Percentiles rank a stretch among this genome's conserved stretches.
Evolutionary conservation across 2,797 vertebrate species (phyloP).

Genomic region (Periophthalmus magnuspinnatus): DNA sequence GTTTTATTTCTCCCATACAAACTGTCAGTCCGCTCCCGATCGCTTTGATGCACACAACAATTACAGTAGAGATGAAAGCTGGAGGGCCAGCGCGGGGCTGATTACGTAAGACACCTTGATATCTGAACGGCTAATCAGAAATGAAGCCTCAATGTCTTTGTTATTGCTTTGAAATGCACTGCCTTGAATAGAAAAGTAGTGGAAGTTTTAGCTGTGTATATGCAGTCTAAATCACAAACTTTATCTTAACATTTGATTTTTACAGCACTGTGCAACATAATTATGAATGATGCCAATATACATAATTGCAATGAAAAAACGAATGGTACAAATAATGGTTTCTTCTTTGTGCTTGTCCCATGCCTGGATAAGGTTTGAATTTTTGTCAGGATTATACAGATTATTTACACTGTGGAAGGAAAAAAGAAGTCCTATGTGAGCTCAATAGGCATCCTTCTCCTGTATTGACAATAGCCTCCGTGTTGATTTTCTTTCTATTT

Average conservation of each 20-base stretch:
- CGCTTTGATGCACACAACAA: constrained; percentile 71
- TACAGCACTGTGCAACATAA: background rate
- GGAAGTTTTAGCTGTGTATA: constrained; percentile 14
- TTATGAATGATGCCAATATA: background rate
- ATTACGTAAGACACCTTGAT: constrained; percentile 63
- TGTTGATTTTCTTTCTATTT: constrained; percentile 7
- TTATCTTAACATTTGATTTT: background rate
- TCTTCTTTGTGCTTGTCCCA: background rate
- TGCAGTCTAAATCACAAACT: background rate
- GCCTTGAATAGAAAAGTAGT: constrained; percentile 20
- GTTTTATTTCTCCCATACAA: constrained; percentile 69
- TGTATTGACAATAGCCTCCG: background rate
- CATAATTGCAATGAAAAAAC: too few relatives aligned
- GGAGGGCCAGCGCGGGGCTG: constrained; percentile 39
- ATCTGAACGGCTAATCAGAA: constrained; percentile 55
- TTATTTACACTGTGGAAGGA: background rate
- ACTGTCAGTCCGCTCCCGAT: constrained; percentile 62
- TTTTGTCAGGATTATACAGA: background rate
- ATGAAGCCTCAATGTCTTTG: constrained; percentile 47
- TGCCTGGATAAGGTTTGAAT: background rate
- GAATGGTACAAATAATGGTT: background rate
- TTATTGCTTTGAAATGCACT: constrained; percentile 33
- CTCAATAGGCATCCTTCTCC: background rate
- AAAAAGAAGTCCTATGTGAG: background rate
- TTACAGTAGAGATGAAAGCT: constrained; percentile 67